A percentile compares a stretch with the other conserved stretches of the same genome.
Conservation (phyloP, 2,797 vertebrate species). For the Centroberyx gerrardi region DNA sequence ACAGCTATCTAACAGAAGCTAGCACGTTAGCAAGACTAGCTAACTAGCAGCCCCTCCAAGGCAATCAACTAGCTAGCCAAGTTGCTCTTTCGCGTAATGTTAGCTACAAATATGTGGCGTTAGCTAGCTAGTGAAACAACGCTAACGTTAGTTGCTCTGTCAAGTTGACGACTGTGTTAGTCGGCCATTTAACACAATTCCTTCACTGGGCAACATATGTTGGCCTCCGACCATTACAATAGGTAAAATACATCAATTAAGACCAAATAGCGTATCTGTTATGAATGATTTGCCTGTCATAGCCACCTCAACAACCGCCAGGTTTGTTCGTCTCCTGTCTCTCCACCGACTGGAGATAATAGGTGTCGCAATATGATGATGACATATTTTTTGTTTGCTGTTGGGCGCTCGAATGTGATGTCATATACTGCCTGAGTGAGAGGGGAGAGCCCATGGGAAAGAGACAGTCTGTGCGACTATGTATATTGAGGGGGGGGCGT, state of each 20-base stretch:
- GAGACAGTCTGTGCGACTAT: no score
- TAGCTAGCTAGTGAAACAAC: conserved; percentile 67
- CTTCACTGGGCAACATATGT: conserved; percentile 16
- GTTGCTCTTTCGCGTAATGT: conserved; percentile 48
- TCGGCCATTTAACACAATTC: conserved; percentile 40
- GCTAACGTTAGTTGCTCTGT: conserved; percentile 66
- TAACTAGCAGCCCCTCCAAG: conserved; percentile 68
- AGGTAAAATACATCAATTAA: conserved; percentile 39
- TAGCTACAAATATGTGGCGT: conserved; percentile 14
- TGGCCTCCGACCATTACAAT: conserved; percentile 21
- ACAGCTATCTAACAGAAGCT: conserved; percentile 62
- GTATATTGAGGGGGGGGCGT: conserved; percentile 7
- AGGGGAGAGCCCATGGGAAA: no score
- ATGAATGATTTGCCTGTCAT: conserved; percentile 47
- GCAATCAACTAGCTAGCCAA: conserved; percentile 48
- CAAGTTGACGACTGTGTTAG: conserved; percentile 49
- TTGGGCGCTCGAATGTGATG: conserved; percentile 70
- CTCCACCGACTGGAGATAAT: conserved; percentile 77
- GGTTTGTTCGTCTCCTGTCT: conserved; percentile 69
- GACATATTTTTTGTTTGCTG: conserved; percentile 56
- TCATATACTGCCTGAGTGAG: background rate
- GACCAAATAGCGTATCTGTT: conserved; percentile 30
- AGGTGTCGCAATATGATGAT: conserved; percentile 77
- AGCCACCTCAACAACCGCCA: conserved; percentile 62
- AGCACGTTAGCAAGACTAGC: conserved; percentile 70